Base-by-base conservation (phyloP, 2,888 invertebrate genomes). In the Girardia tigrina region DNA sequence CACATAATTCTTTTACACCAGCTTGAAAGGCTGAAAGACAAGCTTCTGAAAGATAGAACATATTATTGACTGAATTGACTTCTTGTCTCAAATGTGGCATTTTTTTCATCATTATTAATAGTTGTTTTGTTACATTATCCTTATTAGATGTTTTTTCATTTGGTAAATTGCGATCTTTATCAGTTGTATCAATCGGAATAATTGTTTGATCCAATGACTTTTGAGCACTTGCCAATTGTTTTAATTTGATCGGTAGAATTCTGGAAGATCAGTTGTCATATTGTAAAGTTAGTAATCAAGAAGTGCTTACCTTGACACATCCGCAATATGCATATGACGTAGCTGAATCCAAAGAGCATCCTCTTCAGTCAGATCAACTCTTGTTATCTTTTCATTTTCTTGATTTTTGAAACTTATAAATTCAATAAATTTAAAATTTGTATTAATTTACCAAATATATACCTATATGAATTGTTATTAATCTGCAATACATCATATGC, bases 401-500 rank as follows among this genome's bases (percentile, higher is more conserved):
- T 20, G 23, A 56, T 56, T 56, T 56, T 56, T 56, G 23, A 20
- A 56, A 8, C 56, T 56, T 20, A 2, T 16, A 36, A 36, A 36
- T 36, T 8, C 36, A 36, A 36, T 36, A 36, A 36, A 36, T 36
- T 12, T 12, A 36, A 12, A 36, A 8, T 36, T 36, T 12, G 16
- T 36, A 12, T 36, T 12, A 36, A 36, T 36, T 12, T 12, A 36
- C 16, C 8, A 12, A 36, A 70, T 14, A 12, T 26, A 8, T 23
- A 71, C 71, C 26, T 4, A n/a, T 71, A 71, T 6, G 29, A n/a
- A 28, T 71, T 23, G 23, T 71, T 29, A 26, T 71, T 20, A 2
- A 71, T 71, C 4, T 28, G 16, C 27, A 71, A 28, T 28, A 71
- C 2, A 23, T 71, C 71, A 29, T 71, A 71, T n/a, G 71, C 71